phyloP scores from a whole-genome alignment of 2,797 vertebrate species.

The Nannoperca australis region DNA sequence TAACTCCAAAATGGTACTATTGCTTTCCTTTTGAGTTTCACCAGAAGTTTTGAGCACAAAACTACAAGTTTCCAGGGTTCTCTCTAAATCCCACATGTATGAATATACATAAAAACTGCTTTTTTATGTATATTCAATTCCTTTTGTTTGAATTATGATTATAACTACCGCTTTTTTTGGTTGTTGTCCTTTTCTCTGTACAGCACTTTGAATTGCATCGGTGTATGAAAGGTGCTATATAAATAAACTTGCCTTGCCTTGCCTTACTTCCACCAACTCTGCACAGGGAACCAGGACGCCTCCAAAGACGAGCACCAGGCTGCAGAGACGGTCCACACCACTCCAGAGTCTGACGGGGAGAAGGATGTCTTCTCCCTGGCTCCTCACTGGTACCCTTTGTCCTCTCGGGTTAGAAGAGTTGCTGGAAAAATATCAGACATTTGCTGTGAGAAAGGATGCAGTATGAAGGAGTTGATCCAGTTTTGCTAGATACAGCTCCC shows the following conservation, averaged over 20 bases:
- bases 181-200: too few relatives aligned
- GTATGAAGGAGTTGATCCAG: conserved; percentile 84
- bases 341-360: conserved; percentile 25
- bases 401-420: conserved; percentile 66
- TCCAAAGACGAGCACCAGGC: conserved; percentile 34
- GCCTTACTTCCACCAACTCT: conserved; percentile 1
- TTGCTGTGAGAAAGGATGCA: conserved; percentile 88
- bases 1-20: neutral
- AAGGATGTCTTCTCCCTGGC: conserved; percentile 16
- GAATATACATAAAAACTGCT: too few relatives aligned
- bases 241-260: too few relatives aligned
- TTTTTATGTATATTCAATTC: too few relatives aligned
- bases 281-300: conserved; percentile 42
- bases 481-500: conserved; percentile 75
- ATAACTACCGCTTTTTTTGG: too few relatives aligned
- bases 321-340: neutral
- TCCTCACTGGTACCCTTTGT: conserved; percentile 52
- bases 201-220: too few relatives aligned
- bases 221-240: too few relatives aligned
- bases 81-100: conserved; percentile 6
- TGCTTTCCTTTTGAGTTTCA: neutral
- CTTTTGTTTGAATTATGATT: too few relatives aligned
- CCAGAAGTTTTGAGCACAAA: neutral
- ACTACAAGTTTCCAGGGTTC: neutral
- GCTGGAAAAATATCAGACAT: conserved; percentile 77